These are phyloP conservation scores for Scaptomyza graminum DNA, from an alignment of 1,140 invertebrate genomes.

Conservation along the genomic window DNA sequence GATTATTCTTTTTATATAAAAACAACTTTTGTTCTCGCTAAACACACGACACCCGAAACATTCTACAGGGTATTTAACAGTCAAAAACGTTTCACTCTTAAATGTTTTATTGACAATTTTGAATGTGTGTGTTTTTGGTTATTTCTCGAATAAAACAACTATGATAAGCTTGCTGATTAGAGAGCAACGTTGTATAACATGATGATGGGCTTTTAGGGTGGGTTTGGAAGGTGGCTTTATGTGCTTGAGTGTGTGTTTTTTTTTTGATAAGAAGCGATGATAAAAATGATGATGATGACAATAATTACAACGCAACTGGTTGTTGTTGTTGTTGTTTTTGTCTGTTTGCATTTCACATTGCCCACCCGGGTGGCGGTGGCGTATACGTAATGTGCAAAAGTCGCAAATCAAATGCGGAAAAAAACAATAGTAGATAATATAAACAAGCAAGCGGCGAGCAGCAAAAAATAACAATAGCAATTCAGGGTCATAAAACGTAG, in stretches of 20 bases:
- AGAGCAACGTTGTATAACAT: too few species aligned
- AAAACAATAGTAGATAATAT: conserved; percentile 55
- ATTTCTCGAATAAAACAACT: neutral
- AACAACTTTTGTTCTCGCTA: too few species aligned
- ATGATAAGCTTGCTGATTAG: too few species aligned
- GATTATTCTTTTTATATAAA: too few species aligned
- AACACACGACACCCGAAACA: too few species aligned
- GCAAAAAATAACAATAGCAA: conserved; percentile 7
- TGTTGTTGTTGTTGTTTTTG: neutral
- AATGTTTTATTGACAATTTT: neutral
- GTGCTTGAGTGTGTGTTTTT: too few species aligned
- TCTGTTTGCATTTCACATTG: too few species aligned
- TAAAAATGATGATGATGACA: conserved; percentile 14
- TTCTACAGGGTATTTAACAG: neutral
- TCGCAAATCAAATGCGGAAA: conserved; percentile 62
- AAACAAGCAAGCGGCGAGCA: conserved; percentile 26
- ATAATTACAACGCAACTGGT: conserved; percentile 18
- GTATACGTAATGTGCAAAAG: conserved; percentile 54
- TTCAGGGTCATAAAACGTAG: conserved; percentile 52
- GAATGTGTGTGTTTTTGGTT: neutral
- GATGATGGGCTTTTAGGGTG: too few species aligned
- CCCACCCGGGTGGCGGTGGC: conserved; percentile 1
- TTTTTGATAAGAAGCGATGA: neutral
- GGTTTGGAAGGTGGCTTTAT: too few species aligned
- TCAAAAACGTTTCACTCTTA: neutral